Conservation (phyloP, 2,797 vertebrate genomes). For the Pipistrellus nathusii region DNA sequence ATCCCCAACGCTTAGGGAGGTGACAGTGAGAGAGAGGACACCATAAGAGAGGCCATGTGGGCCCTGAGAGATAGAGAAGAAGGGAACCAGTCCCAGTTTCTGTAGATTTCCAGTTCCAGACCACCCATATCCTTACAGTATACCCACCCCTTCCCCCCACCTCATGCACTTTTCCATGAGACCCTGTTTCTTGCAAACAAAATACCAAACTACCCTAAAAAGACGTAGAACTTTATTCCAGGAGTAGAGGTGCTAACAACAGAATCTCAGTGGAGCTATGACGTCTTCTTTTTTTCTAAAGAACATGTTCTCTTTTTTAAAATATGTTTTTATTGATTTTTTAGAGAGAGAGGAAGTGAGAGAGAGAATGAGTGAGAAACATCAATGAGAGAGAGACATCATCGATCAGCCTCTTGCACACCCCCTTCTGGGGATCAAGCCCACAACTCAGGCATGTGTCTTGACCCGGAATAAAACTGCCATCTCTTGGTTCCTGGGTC, state of each 20-base stretch:
- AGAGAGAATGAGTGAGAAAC: too few relatives aligned
- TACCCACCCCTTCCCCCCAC: background rate
- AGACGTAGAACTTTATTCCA: background rate
- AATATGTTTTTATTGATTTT: too few relatives aligned
- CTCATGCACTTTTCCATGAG: background rate
- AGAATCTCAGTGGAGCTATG: background rate
- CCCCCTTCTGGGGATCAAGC: too few relatives aligned
- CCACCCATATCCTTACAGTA: background rate
- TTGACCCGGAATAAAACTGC: too few relatives aligned
- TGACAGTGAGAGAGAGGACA: background rate
- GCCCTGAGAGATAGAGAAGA: background rate
- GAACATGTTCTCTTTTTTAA: too few relatives aligned
- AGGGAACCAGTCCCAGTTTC: background rate
- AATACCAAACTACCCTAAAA: conserved; percentile 8
- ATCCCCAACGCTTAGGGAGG: background rate
- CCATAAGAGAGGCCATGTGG: background rate
- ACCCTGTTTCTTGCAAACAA: background rate
- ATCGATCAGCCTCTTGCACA: too few relatives aligned
- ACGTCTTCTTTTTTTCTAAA: background rate
- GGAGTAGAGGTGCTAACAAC: background rate
- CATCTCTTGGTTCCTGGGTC: too few relatives aligned
- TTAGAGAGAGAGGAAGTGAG: too few relatives aligned
- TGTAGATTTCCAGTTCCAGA: background rate
- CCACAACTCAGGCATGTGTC: too few relatives aligned
- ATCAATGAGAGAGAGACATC: too few relatives aligned